Evolutionary conservation across 2,888 invertebrate species (phyloP).

Genomic region (Ephialtes manifestator): DNA sequence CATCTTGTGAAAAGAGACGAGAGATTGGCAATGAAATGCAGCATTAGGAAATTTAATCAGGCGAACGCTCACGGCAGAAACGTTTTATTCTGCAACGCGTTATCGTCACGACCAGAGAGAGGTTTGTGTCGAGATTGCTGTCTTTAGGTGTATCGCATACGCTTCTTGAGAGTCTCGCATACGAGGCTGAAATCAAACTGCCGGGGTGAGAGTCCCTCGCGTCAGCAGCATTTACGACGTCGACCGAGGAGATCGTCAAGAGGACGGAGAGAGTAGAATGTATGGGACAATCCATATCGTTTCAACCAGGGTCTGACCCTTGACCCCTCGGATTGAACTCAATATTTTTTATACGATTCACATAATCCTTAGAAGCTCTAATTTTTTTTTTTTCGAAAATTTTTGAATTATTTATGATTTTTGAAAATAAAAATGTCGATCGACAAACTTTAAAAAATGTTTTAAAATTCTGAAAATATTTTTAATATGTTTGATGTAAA

Average conservation of each 20-base stretch:
- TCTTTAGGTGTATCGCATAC: slow-evolving; percentile 25
- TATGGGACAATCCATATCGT: too few species aligned
- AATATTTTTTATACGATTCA: too few species aligned
- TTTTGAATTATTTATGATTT: too few species aligned
- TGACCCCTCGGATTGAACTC: too few species aligned
- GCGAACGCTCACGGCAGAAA: not conserved
- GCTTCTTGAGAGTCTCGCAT: slow-evolving; percentile 6
- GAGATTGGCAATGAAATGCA: not conserved
- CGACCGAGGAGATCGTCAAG: not conserved
- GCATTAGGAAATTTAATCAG: not conserved
- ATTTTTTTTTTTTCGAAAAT: too few species aligned
- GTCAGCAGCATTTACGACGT: slow-evolving; percentile 31
- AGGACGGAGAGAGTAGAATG: not conserved
- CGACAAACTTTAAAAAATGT: too few species aligned
- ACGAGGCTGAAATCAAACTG: slow-evolving; percentile 24
- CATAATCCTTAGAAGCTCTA: too few species aligned
- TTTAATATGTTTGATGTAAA: too few species aligned
- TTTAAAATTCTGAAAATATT: too few species aligned
- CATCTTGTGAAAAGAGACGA: not conserved
- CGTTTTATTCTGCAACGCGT: not conserved
- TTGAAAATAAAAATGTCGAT: too few species aligned
- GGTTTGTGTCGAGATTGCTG: slow-evolving; percentile 26
- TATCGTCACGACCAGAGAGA: not conserved
- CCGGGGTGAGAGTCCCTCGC: slow-evolving; percentile 21
- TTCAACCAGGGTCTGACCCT: too few species aligned